These are phyloP conservation scores for Brachyptera risi DNA, from an alignment of 2,888 invertebrate genomes.

Conservation along the genomic window DNA sequence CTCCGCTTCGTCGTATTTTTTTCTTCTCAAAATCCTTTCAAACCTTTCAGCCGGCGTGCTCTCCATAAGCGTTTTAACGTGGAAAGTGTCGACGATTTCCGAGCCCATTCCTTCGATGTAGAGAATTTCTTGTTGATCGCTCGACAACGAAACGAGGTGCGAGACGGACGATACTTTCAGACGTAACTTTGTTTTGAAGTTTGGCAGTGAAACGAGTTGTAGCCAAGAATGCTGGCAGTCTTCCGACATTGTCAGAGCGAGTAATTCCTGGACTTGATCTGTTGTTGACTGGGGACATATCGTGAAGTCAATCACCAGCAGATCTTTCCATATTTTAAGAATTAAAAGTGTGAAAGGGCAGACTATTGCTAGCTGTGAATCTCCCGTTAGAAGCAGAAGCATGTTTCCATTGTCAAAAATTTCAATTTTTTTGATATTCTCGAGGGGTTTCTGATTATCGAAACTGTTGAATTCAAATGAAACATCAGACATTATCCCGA, in stretches of 20 bases:
- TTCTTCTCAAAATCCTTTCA: conserved; percentile 45
- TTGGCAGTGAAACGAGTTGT: conserved; percentile 40
- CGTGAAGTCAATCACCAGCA: conserved; percentile 38
- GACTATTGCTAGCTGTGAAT: conserved; percentile 37
- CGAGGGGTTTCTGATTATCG: background rate
- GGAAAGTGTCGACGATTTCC: conserved; percentile 39
- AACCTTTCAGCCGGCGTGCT: conserved; percentile 48
- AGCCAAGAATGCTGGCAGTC: conserved; percentile 24
- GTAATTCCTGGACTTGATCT: conserved; percentile 34
- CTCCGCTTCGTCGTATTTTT: conserved; percentile 49
- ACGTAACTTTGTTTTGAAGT: conserved; percentile 40
- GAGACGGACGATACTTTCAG: conserved; percentile 39
- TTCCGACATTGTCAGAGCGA: conserved; percentile 36
- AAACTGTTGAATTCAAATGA: background rate
- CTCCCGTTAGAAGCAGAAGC: conserved; percentile 39
- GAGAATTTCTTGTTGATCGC: conserved; percentile 39
- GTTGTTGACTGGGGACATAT: conserved; percentile 37
- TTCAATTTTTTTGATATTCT: background rate
- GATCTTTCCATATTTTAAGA: conserved; percentile 35
- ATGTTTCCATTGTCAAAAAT: conserved; percentile 32
- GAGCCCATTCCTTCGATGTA: conserved; percentile 41
- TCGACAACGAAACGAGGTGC: conserved; percentile 39
- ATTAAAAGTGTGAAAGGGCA: conserved; percentile 39
- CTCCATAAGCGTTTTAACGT: conserved; percentile 44
- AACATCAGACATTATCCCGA: conserved; percentile 6